phyloP scores from a whole-genome alignment of 1,140 invertebrate species.

The honey bee (Apis mellifera) region DNA sequence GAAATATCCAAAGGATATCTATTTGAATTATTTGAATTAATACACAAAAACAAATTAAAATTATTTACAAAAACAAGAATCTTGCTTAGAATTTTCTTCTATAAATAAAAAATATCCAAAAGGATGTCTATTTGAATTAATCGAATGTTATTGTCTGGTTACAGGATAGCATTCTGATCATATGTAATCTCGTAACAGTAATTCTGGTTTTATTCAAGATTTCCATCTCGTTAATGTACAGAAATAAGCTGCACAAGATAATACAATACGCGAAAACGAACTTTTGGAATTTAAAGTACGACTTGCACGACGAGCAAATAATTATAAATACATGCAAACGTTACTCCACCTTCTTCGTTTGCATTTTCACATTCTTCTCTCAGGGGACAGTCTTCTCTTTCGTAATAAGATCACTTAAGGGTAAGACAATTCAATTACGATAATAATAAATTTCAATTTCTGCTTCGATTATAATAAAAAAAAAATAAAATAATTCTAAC shows the following conservation, averaged over 20 bases:
- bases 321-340: slow-evolving; percentile 31
- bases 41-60: too few relatives aligned
- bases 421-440: slow-evolving; percentile 1
- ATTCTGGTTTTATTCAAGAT: slow-evolving; percentile 45
- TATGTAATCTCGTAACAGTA: slow-evolving; percentile 42
- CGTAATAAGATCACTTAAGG: slow-evolving; percentile 44
- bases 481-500: too few relatives aligned
- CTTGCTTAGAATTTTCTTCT: too few relatives aligned
- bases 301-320: slow-evolving; percentile 26
- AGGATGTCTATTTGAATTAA: too few relatives aligned
- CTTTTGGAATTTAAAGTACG: slow-evolving; percentile 54
- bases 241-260: slow-evolving; percentile 28
- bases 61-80: too few relatives aligned
- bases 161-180: slow-evolving; percentile 37
- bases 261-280: slow-evolving; percentile 43
- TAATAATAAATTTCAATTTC: too few relatives aligned
- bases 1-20: too few relatives aligned
- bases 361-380: slow-evolving; percentile 45
- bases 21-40: too few relatives aligned
- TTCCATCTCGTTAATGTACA: not conserved
- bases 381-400: slow-evolving; percentile 38
- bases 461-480: too few relatives aligned
- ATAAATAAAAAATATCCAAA: not conserved
- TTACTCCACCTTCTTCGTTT: slow-evolving; percentile 43
- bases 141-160: not conserved